Evolutionary conservation across 2,888 invertebrate species (phyloP), one percentile per base, ranked within the genome.

Genomic region (Tigriopus californicus): DNA sequence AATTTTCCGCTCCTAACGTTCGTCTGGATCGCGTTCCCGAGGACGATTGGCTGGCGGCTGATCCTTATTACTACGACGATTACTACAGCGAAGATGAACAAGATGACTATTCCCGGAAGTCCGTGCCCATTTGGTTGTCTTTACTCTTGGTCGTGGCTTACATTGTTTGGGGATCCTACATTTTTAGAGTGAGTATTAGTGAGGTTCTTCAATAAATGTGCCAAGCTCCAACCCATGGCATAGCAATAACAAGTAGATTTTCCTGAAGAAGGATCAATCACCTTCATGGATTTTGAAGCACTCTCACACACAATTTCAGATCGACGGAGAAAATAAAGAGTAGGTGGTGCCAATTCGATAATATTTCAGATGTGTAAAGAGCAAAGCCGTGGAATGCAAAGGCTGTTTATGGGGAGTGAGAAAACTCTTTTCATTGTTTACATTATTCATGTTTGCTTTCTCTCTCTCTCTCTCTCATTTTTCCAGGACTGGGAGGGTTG

Each of bases 111-210:
- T 72, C 73, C 52, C 77, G 75, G 56, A 77, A 77, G 66, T 87
- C 87, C 0, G 89, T 89, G 8, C 89, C 89, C 1, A 89, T 89
- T 62, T 67, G 67, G 67, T 63, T 68, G 12, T 89, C 89, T 70
- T 84, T 89, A 59, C 82, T 85, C 66, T 76, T 90, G 51, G 89
- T 90, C 24, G 80, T 90, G 24, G 83, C 87, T 61, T 91, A 91
- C 73, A 90, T 91, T 65, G 77, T 89, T 59, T 86, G 83, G 0
- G 90, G 91, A 13, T 89, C 89, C 1, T 85, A 60, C 22, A 40
- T 54, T 13, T 54, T 54, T 40, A 11, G 41, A 40, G 54, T 54
- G 33, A 33, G 40, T 15, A 6, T n/a, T n/a, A n/a, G n/a, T n/a
- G n/a, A n/a, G n/a, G n/a, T n/a, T n/a, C n/a, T n/a, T n/a, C n/a